Evolutionary conservation across 2,888 invertebrate genomes (phyloP), one percentile per base, ranked within the genome.

Genomic region (Torymus tubicola): DNA sequence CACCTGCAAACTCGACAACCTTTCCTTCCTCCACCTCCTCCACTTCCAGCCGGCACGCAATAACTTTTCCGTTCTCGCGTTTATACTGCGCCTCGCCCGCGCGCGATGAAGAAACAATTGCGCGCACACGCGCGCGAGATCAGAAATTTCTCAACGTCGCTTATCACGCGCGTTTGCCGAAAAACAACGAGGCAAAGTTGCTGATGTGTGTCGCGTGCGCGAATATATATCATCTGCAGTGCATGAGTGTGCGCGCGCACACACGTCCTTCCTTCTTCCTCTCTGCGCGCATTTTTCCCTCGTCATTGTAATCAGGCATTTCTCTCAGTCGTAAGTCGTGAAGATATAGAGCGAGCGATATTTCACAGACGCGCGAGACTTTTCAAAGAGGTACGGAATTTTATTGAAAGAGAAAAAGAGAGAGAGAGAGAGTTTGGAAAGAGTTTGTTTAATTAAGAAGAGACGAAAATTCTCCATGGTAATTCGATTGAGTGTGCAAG

Each of bases 181-280:
- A 52, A 61, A n/a, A 64, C 55, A 61, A 31, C 13, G 42, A 24
- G 31, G 50, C 50, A 52, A 50, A 61, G 71, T 21, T 63, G 74
- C 74, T 80, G 74, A 80, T 80, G 79, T 42, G 72, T 61, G 67
- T 31, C 24, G 72, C 64, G 61, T 57, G 64, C 57, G 14, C 69
- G 74, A 69, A 69, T 64, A 80, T 80, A 80, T 74, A 80, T 80
- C 79, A 80, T 80, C 79, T 64, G 63, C n/a, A 79, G 74, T 24
- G 73, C 68, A 63, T 21, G 61, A 21, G 21, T 8, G 21, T 63
- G 2, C 2, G 18, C 65, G 65, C 42, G 63, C 65, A 10, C 65
- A 10, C 65, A 13, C 60, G 13, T 67, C 14, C 60, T 16, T 52
- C 53, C 31, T 16, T 13, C 24, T 58, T 50, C 2, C 53, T 55